Evolutionary conservation across 1,140 invertebrate species (phyloP).

Genomic region (Zaprionus kolodkinae): DNA sequence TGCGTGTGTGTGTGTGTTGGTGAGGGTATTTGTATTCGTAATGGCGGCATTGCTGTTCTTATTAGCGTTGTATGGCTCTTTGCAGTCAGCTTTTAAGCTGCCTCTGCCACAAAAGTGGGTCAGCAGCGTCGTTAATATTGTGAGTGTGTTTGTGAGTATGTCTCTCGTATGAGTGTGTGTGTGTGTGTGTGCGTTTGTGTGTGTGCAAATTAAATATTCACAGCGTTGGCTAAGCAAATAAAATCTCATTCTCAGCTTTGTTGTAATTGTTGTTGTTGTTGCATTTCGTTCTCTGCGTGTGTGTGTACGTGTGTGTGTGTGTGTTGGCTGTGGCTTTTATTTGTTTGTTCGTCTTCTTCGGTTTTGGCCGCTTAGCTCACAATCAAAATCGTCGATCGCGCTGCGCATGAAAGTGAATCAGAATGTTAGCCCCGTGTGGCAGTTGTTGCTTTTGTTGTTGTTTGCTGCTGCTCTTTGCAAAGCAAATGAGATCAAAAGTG

Average conservation of each 20-base stretch:
- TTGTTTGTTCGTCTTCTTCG: constrained; percentile 36
- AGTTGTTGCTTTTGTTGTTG: constrained; percentile 31
- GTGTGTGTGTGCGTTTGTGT: constrained; percentile 39
- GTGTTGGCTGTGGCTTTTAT: constrained; percentile 36
- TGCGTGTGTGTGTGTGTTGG: constrained; percentile 35
- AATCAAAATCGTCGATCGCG: constrained; percentile 61
- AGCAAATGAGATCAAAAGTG: constrained; percentile 80
- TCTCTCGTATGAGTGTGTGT: constrained; percentile 2
- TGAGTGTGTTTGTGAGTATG: constrained; percentile 21
- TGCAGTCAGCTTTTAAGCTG: constrained; percentile 66
- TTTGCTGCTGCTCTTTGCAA: constrained; percentile 55
- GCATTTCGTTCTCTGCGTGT: constrained; percentile 61
- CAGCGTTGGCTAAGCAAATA: constrained; percentile 80
- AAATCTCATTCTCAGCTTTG: constrained; percentile 66
- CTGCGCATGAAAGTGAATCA: constrained; percentile 81
- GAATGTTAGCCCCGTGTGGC: constrained; percentile 54
- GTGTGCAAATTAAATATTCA: constrained; percentile 81
- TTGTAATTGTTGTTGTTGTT: constrained; percentile 59
- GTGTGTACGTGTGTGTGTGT: constrained; percentile 13
- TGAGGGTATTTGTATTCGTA: constrained; percentile 60
- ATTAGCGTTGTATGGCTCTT: constrained; percentile 66
- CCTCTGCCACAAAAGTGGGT: constrained; percentile 67
- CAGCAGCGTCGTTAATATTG: constrained; percentile 71
- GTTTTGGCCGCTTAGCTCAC: constrained; percentile 45
- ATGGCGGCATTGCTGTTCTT: constrained; percentile 74